Evolutionary conservation across 1,140 invertebrate species (phyloP), one percentile per base, ranked within the genome.

Genomic region (Dendroctonus ponderosae): DNA sequence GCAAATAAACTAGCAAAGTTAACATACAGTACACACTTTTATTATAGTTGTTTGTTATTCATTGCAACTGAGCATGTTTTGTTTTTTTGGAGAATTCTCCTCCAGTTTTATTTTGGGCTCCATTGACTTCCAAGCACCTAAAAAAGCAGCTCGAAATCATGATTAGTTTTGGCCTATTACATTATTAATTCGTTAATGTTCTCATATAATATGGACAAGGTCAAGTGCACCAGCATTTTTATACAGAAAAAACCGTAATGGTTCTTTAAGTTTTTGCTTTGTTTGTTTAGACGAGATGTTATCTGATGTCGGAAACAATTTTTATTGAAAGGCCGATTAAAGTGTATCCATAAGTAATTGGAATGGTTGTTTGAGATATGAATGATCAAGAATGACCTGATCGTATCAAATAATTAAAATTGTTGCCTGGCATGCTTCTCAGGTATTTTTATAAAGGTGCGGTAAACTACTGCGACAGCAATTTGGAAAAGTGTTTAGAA

Each of bases 161-260:
- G 53, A 56, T 56, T 56, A 56, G 53, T 40, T 56, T 38, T 56
- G 53, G 53, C 53, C 41, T 56, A 40, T 56, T 56, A 56, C 15
- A 56, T 39, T 56, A 56, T 56, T 39, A 56, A 56, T 40, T 56
- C 14, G 39, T 40, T 56, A 41, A 56, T 7, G 6, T 56, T 40
- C 39, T 56, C 26, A 56, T 39, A 56, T 56, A 41, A 56, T 56
- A 7, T 37, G 38, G 9, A 15, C 53, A 56, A 56, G 53, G 53
- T 56, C 53, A 56, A 56, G 53, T 56, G 39, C 53, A 56, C 37
- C 37, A 52, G 37, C 37, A 9, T 46, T 26, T 26, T 26, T 26
- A 8, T 4, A 46, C 1, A 2, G 43, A 46, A 8, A 8, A 46
- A 46, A 46, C 26, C 8, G n/a, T 46, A 46, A 46, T 46, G 43